A percentile compares a stretch with the other conserved stretches of the same genome.
Evolutionary conservation across 2,797 vertebrate species (phyloP).

Genomic region (Syndactyla subalaris): DNA sequence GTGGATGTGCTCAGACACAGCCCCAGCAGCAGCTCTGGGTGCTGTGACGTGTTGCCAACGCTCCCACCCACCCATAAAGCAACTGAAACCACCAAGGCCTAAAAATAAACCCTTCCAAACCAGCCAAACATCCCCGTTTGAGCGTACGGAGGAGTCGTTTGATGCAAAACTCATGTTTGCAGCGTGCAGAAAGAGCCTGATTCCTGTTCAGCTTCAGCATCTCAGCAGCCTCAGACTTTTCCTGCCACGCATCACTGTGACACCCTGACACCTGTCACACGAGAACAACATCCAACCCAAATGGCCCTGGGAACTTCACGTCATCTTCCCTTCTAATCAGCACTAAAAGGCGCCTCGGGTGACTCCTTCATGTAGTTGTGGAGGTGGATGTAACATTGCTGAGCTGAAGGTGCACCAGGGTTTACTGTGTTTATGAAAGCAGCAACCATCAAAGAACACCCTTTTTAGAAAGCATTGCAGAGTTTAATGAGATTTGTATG

Average conservation of each 20-base stretch:
- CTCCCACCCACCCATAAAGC: neutral
- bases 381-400: neutral
- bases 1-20: neutral
- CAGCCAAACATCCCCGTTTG: neutral
- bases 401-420: neutral
- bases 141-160: neutral
- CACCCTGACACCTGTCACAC: neutral
- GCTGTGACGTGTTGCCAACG: neutral
- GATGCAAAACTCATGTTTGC: neutral
- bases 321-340: neutral
- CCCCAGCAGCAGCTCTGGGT: neutral
- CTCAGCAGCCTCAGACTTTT: neutral
- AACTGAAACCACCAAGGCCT: neutral
- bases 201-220: neutral
- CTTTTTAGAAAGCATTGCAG: neutral
- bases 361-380: neutral
- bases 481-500: neutral
- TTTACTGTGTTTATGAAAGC: neutral
- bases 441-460: neutral
- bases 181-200: neutral
- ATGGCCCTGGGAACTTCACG: neutral
- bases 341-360: neutral
- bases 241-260: neutral
- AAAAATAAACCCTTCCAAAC: slow-evolving; percentile 28
- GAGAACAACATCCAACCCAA: neutral